Evolutionary conservation across 2,888 invertebrate genomes (phyloP), one percentile per base, ranked within the genome.

Genomic region (Zhuqinia jingwanae): DNA sequence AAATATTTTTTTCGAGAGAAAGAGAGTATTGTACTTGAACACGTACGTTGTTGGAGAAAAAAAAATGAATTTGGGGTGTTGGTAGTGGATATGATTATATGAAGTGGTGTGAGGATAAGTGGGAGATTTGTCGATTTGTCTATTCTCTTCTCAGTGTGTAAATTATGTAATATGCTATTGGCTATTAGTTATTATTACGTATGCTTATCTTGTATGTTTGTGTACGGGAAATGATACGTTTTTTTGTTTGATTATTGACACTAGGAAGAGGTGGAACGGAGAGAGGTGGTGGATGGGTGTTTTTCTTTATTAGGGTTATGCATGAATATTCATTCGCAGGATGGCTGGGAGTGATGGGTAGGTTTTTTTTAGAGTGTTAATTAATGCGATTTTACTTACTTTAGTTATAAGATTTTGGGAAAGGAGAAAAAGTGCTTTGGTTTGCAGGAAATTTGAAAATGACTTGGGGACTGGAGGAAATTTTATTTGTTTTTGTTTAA

Each of bases 311-410:
- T 22, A 58, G 8, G 58, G 25, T 68, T 68, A n/a, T 42, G 22
- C 8, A 45, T 68, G 68, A 68, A 68, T 68, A 68, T 45, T 68
- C 42, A 68, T 68, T 45, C 30, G 63, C 63, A 63, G 63, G 25
- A 63, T 63, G 30, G 30, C 63, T 63, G 63, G 30, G 30, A 27
- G 63, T 63, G 47, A 68, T 68, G 68, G 20, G 47, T n/a, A n/a
- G n/a, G n/a, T 11, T 20, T 36, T 17, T 8, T 56, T 13, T 25
- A 11, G 27, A 68, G 36, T 68, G 68, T 22, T 68, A 68, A 68
- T 68, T 68, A 68, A 68, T 68, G 20, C 2, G 58, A 20, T 22
- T 10, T 5, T 50, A 42, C 6, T 11, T 42, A 11, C 42, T 42
- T 42, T 42, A 5, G 42, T n/a, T 8, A 11, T 56, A n/a, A 56